Base-by-base conservation (phyloP, 2,888 invertebrate species). In the Cecidostiba fungosa region DNA sequence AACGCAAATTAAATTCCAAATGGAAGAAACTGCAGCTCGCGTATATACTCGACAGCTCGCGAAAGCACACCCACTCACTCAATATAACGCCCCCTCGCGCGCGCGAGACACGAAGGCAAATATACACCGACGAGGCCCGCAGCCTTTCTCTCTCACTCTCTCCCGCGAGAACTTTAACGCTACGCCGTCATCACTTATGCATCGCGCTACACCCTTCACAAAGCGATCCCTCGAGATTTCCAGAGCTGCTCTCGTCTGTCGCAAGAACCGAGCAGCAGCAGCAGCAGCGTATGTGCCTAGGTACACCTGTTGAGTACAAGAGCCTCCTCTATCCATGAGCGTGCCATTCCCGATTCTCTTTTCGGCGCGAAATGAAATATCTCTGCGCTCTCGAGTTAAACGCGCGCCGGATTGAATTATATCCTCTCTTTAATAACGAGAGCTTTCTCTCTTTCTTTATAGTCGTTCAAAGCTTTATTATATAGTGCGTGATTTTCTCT, bases 151-250 rank as follows among this genome's bases (percentile, higher is more conserved):
- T 14, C 26, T 26, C 29, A 2, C 66, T 12, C 12, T 8, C 72
- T 88, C 88, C 88, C 90, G 89, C 88, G 90, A 88, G 89, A 88
- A 90, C 91, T 91, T 91, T 90, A 90, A 88, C 90, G 88, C 90
- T 90, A 89, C 90, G 66, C 66, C 66, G 66, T 66, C 66, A 92
- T 91, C 92, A 92, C 91, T 92, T 92, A 92, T 92, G 91, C 92
- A 92, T 90, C 91, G 89, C 89, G 90, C 88, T 89, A 47, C 50
- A 69, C 78, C 90, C 89, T 89, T 88, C 90, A 90, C 92, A 91
- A 92, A 92, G 91, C 90, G 92, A 90, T 91, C 92, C 92, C 92
- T 88, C 86, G 92, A 91, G 92, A 91, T 90, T 91, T 85, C 86
- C 81, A 36, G 74, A n/a, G 39, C 88, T 87, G 88, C 89, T 89